Evolutionary conservation across 2,797 vertebrate genomes (phyloP).

Genomic region (Urophycis tenuis): DNA sequence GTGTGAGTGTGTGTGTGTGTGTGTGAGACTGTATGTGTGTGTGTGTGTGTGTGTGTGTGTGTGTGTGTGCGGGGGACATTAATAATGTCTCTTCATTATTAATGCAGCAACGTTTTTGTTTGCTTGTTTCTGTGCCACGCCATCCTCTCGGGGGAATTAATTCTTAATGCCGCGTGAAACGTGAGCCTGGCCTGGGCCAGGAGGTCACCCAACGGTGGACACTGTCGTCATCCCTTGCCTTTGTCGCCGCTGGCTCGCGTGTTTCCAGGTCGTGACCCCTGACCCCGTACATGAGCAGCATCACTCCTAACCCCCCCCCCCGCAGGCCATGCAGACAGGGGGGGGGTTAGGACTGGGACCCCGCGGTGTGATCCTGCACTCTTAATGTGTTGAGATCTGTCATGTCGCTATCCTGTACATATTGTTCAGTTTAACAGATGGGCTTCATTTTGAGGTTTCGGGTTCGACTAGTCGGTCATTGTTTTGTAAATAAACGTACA

Average conservation of each 20-base stretch:
- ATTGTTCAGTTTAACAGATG: not conserved
- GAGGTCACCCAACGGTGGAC: not conserved
- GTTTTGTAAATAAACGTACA: not conserved
- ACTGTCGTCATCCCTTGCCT: not conserved
- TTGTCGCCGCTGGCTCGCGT: not conserved
- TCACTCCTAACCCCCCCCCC: not conserved
- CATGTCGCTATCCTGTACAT: too few relatives aligned
- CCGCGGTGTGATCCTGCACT: not conserved
- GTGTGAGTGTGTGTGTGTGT: not conserved
- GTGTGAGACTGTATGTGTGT: too few relatives aligned
- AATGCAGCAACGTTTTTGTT: conserved; percentile 62
- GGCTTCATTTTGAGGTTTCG: not conserved
- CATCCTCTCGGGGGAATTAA: conserved; percentile 58
- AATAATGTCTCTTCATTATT: conserved; percentile 64
- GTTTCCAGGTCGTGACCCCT: not conserved
- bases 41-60: too few relatives aligned
- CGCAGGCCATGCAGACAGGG: not conserved
- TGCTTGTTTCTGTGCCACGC: conserved; percentile 58
- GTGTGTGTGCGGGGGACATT: too few relatives aligned
- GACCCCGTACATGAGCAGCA: not conserved
- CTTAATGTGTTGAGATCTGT: too few relatives aligned
- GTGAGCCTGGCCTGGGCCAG: conserved; percentile 42
- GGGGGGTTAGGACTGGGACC: too few relatives aligned
- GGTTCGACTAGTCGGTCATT: not conserved
- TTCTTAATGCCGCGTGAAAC: conserved; percentile 66